Conservation (phyloP, 2,797 vertebrate species). For the Lithobates pipiens region DNA sequence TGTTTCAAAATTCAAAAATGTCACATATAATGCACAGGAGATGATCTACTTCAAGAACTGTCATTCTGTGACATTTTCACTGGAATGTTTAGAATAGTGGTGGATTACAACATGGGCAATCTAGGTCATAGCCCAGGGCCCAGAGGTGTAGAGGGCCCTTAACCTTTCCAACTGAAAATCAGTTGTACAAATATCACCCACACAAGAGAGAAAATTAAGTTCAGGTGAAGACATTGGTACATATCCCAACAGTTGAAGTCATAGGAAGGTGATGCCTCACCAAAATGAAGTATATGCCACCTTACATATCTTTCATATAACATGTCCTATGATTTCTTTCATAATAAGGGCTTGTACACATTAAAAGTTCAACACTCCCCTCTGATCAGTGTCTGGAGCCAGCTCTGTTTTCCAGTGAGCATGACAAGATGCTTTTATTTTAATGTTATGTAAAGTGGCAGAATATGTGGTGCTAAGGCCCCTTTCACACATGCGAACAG, state of each 20-base stretch:
- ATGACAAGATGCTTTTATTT: neutral
- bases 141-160: neutral
- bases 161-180: neutral
- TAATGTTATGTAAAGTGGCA: neutral
- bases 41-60: neutral
- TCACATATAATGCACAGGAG: neutral
- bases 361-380: neutral
- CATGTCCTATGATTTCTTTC: neutral
- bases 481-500: no score
- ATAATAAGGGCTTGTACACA: neutral
- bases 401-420: no score
- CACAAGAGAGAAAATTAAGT: neutral
- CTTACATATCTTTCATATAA: neutral
- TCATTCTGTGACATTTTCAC: conserved; percentile 2
- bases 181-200: neutral
- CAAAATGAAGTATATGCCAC: neutral
- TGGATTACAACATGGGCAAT: neutral
- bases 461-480: no score
- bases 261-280: neutral
- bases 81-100: neutral
- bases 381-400: neutral
- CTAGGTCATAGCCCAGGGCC: neutral
- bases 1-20: neutral
- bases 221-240: neutral
- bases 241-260: neutral